Evolutionary conservation across 2,797 vertebrate genomes (phyloP), one percentile per base, ranked within the genome.

Genomic region (Dryobates pubescens): DNA sequence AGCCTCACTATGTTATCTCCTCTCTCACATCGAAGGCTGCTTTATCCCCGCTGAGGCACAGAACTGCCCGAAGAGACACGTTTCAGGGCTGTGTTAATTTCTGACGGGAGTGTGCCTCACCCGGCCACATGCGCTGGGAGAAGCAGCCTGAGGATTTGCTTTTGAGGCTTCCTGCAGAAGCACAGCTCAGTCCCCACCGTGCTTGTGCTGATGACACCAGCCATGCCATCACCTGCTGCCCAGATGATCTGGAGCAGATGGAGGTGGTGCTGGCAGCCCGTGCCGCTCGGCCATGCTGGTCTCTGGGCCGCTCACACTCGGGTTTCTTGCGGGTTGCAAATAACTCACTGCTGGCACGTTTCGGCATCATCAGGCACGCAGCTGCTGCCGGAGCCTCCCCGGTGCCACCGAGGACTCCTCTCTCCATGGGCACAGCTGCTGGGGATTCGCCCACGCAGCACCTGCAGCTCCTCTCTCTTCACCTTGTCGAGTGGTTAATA

Each of bases 221-320:
- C 23, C 41, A 6, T 2, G 5, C 49, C 22, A 23, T 51, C 1
- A 3, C 30, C 76, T 73, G 49, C 61, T 3, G 2, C 17, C 41
- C 54, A 4, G 1, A 6, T 2, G 57, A n/a, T 30, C 4, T 0
- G 3, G 26, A 54, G 53, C 49, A 4, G 58, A n/a, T 5, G 16
- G 38, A 71, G 47, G 16, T 17, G 34, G 24, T 54, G 57, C 29
- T 27, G 1, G 0, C 38, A 58, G 73, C 63, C 67, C 1, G 0
- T 3, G 17, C 38, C 20, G 32, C 38, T 53, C 2, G 5, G 38
- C 36, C 8, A 2, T 12, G 24, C 58, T 59, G 32, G 11, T 29
- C 58, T 14, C 63, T 69, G 58, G 45, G 15, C 65, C 30, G 10
- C 49, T 80, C 30, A 29, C 32, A 12, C 32, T 7, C 10, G 3